phyloP scores from a whole-genome alignment of 2,113 vertebrate species.

The Himantopus leucocephalus region DNA sequence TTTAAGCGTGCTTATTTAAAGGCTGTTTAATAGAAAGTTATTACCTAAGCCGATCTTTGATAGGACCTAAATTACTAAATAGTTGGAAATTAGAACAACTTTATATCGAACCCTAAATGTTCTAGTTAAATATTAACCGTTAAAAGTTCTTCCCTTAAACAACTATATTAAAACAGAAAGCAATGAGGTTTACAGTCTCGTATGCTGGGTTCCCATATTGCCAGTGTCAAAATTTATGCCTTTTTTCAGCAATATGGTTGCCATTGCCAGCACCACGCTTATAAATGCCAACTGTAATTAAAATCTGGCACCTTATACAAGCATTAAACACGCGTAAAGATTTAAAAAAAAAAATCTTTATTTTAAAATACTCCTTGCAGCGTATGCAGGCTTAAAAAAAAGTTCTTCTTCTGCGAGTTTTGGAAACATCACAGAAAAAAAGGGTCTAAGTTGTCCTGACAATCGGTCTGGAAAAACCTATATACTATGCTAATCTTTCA shows the following conservation, averaged over 20 bases:
- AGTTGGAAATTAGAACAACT: slow-evolving; percentile 63
- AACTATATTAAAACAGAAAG: slow-evolving; percentile 72
- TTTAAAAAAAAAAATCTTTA: slow-evolving; percentile 46
- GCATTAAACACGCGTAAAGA: slow-evolving; percentile 72
- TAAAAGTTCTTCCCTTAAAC: slow-evolving; percentile 61
- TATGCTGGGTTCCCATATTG: slow-evolving; percentile 80
- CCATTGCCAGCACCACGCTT: slow-evolving; percentile 80
- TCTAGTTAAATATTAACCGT: slow-evolving; percentile 68
- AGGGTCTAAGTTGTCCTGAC: slow-evolving; percentile 49
- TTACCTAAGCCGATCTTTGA: slow-evolving; percentile 64
- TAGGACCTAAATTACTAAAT: slow-evolving; percentile 65
- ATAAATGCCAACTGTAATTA: slow-evolving; percentile 86
- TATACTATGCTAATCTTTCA: slow-evolving; percentile 16
- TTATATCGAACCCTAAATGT: slow-evolving; percentile 52
- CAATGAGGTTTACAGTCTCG: slow-evolving; percentile 73
- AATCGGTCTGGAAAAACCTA: neutral
- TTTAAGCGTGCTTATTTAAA: slow-evolving; percentile 71
- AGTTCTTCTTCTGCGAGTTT: slow-evolving; percentile 66
- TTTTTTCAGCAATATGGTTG: slow-evolving; percentile 80
- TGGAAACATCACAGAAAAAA: slow-evolving; percentile 63
- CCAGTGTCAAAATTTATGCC: slow-evolving; percentile 83
- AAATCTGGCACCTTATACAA: slow-evolving; percentile 81
- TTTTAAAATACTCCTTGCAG: slow-evolving; percentile 72
- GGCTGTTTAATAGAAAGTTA: slow-evolving; percentile 68
- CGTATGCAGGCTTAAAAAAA: slow-evolving; percentile 50